Evolutionary conservation across 2,888 invertebrate genomes (phyloP), one percentile per base, ranked within the genome.

Genomic region (Cheilosia vulpina): DNA sequence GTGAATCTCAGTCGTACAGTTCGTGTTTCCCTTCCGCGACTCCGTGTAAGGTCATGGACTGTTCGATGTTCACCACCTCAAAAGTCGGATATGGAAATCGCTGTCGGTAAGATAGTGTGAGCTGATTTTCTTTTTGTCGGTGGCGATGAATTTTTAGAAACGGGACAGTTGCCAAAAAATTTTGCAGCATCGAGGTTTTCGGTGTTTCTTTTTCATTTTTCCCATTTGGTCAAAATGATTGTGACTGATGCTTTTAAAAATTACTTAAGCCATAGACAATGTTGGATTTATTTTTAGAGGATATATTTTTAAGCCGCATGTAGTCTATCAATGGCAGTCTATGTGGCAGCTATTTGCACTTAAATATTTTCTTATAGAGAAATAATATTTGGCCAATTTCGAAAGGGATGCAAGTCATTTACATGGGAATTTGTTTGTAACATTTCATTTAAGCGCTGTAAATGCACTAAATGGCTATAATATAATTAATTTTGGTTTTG

Each of bases 11-110:
- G 52, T 52, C 52, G 21, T 27, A 24, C 4, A 24, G 52, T 52
- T 52, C 24, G 52, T 24, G 24, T 13, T 52, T 52, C 24, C 52
- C 52, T 52, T 52, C 52, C 52, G 11, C 52, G 24, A 52, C 52
- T 52, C 52, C 21, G 52, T 24, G 11, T 52, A 52, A 52, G 52
- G 52, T 27, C 52, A 52, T 52, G 52, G 52, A 27, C 24, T 52
- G 15, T 21, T 52, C 17, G 7, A 7, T 27, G 27, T 27, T 27
- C 27, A 24, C 52, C 11, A 5, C 5, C 24, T 5, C 24, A 52
- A n/a, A 52, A 6, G 13, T 50, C 19, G 19, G 21, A 50, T 50
- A 52, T 52, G 52, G 52, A 52, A 52, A 52, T 21, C 15, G 2
- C 4, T 52, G 21, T 52, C 52, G 21, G 21, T 15, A 21, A 52